Evolutionary conservation across 1,140 invertebrate genomes (phyloP).

Genomic region (Apolygus lucorum): DNA sequence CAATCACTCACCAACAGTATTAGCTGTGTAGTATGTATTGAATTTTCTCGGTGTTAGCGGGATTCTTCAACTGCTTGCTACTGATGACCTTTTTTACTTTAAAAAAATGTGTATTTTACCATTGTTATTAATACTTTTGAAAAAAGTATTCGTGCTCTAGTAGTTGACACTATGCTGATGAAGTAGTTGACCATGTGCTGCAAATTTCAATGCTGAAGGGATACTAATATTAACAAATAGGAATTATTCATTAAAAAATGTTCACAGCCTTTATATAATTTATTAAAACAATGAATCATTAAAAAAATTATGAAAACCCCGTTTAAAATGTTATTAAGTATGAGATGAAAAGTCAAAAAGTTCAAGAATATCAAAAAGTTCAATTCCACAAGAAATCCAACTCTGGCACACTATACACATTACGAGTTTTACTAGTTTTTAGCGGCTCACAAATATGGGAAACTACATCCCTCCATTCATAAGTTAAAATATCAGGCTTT

Average conservation of each 20-base stretch:
- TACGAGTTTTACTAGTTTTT: not conserved
- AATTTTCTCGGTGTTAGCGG: too few relatives aligned
- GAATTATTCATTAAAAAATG: not conserved
- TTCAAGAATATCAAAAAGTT: not conserved
- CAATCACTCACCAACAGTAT: too few relatives aligned
- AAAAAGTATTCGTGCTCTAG: too few relatives aligned
- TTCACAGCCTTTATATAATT: not conserved
- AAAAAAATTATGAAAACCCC: not conserved
- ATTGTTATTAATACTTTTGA: too few relatives aligned
- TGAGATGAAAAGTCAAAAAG: not conserved
- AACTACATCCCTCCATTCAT: not conserved
- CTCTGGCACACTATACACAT: not conserved
- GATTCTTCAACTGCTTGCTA: too few relatives aligned
- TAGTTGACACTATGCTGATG: too few relatives aligned
- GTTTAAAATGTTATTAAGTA: conserved; percentile 2
- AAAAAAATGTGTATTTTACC: too few relatives aligned
- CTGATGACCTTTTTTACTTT: too few relatives aligned
- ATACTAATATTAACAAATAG: too few relatives aligned
- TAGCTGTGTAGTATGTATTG: too few relatives aligned
- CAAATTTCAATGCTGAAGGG: too few relatives aligned
- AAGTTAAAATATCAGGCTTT: not conserved
- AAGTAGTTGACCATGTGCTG: too few relatives aligned
- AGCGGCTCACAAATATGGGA: not conserved
- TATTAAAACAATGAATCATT: not conserved
- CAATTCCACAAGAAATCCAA: not conserved